These are phyloP conservation scores for Catamblyrhynchus diadema DNA, from an alignment of 2,797 vertebrate genomes.

Conservation along the genomic window DNA sequence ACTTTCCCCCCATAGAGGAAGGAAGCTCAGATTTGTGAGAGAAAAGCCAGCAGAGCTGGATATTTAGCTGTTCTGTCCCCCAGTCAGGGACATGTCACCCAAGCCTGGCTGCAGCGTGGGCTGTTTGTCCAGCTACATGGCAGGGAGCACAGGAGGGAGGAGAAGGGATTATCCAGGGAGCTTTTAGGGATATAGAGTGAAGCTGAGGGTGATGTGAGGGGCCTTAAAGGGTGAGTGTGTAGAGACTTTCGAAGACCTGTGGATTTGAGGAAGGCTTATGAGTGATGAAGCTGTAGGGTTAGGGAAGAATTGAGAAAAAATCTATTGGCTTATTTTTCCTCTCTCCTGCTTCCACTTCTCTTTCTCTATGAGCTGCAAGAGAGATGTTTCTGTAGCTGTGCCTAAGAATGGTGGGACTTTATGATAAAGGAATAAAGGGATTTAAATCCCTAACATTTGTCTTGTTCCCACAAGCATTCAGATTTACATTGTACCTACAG, in stretches of 20 bases:
- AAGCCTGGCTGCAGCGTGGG: not conserved
- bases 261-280: not conserved
- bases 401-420: not conserved
- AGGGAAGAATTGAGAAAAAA: not conserved
- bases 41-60: not conserved
- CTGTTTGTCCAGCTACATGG: not conserved
- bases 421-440: not conserved
- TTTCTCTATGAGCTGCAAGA: not conserved
- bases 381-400: not conserved
- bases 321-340: not conserved
- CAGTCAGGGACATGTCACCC: not conserved
- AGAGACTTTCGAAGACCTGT: not conserved
- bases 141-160: not conserved
- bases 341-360: not conserved
- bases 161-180: not conserved
- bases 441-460: not conserved
- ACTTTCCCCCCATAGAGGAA: not conserved
- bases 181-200: not conserved
- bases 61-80: not conserved
- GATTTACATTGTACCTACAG: not conserved
- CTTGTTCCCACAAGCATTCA: not conserved
- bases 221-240: not conserved
- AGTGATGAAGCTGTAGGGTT: not conserved
- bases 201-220: not conserved
- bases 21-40: not conserved